A percentile compares a stretch with the other conserved stretches of the same genome.
phyloP scores from a whole-genome alignment of 1,140 invertebrate species.

The Conus ventricosus region DNA sequence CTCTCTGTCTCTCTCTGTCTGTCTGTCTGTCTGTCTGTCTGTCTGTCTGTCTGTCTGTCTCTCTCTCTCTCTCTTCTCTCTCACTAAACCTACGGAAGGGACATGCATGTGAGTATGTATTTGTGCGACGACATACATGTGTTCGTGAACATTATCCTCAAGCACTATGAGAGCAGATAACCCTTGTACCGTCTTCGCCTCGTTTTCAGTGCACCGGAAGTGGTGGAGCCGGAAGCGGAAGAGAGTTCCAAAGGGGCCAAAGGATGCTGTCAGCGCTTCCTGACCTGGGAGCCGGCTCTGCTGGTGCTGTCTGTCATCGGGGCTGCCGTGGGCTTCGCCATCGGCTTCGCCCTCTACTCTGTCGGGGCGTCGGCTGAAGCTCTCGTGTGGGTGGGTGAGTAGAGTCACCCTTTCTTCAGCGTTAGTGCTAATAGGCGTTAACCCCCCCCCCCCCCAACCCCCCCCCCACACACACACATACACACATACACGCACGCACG shows the following conservation, averaged over 20 bases:
- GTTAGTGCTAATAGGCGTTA: too few species aligned
- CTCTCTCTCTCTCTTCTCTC: not conserved
- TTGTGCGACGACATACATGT: not conserved
- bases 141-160: not conserved
- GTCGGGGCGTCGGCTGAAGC: not conserved
- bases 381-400: not conserved
- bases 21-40: not conserved
- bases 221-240: not conserved
- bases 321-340: not conserved
- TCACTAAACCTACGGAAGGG: not conserved
- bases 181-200: not conserved
- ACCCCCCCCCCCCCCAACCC: too few species aligned
- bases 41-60: not conserved
- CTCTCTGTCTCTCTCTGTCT: not conserved
- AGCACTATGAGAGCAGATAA: not conserved
- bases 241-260: not conserved
- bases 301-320: not conserved
- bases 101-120: not conserved
- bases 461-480: too few species aligned
- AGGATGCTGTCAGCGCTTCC: not conserved
- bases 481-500: too few species aligned
- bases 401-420: not conserved
- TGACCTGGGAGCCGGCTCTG: not conserved
- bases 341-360: slow-evolving; percentile 27
- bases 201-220: not conserved